phyloP scores from a whole-genome alignment of 2,888 invertebrate genomes.

The Sussaba pulchella region DNA sequence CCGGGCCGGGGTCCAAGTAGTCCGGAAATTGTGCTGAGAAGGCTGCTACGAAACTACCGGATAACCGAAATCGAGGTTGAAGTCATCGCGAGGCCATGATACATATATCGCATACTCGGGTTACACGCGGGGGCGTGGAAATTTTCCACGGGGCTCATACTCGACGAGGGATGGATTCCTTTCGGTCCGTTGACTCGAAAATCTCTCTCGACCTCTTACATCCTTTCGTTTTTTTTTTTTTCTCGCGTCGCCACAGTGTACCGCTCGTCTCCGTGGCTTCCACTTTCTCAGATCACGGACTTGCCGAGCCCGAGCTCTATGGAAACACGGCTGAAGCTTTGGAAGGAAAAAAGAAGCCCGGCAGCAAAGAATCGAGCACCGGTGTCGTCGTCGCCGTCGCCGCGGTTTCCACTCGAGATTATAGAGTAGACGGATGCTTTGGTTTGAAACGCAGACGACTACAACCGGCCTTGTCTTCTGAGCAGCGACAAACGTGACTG shows the following conservation, averaged over 20 bases:
- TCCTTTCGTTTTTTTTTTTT: constrained; percentile 12
- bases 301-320: background rate
- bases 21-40: constrained; percentile 18
- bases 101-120: constrained; percentile 41
- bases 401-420: constrained; percentile 55
- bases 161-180: constrained; percentile 25
- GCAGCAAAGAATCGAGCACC: constrained; percentile 12
- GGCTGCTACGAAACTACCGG: constrained; percentile 30
- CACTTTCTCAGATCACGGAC: constrained; percentile 25
- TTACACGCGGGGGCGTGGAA: background rate
- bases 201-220: constrained; percentile 16
- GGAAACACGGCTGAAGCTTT: constrained; percentile 31
- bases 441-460: constrained; percentile 5
- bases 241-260: constrained; percentile 13
- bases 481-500: background rate
- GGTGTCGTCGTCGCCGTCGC: background rate
- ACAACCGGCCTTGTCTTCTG: background rate
- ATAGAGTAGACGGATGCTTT: constrained; percentile 10
- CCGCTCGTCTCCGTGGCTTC: constrained; percentile 16
- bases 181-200: constrained; percentile 30
- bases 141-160: constrained; percentile 42
- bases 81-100: constrained; percentile 26
- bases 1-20: constrained; percentile 29
- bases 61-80: constrained; percentile 38
- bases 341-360: constrained; percentile 48